A percentile compares a stretch with the other conserved stretches of the same genome.
Evolutionary conservation across 2,113 vertebrate species (phyloP).

Genomic region (Corvus moneduloides): DNA sequence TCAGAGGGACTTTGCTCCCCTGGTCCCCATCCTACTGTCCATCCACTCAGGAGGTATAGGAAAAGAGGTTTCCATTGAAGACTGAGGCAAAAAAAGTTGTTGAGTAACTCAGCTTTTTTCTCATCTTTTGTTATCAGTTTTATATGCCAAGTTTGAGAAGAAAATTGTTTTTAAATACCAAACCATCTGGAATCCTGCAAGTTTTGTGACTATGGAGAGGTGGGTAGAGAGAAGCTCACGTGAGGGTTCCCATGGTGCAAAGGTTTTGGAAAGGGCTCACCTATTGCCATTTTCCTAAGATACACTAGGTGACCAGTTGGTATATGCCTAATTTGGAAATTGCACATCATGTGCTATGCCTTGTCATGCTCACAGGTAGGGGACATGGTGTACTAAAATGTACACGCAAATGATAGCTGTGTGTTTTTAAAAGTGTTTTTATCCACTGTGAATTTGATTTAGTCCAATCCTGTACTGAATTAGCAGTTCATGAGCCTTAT

Average conservation of each 20-base stretch:
- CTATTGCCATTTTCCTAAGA: neutral
- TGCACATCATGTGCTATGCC: neutral
- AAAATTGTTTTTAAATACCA: neutral
- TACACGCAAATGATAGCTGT: neutral
- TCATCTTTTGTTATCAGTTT: neutral
- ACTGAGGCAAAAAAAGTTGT: neutral
- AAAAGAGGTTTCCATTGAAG: neutral
- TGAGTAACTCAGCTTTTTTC: neutral
- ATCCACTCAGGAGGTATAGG: neutral
- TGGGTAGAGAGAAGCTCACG: neutral
- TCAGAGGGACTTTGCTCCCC: neutral
- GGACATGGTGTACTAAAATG: neutral
- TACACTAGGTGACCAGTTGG: neutral
- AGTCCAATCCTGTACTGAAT: neutral
- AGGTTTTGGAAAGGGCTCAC: neutral
- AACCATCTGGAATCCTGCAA: neutral
- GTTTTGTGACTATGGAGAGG: neutral
- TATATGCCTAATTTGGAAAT: neutral
- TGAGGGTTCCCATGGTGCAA: neutral
- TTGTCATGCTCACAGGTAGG: neutral
- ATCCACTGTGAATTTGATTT: neutral
- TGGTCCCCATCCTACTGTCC: neutral
- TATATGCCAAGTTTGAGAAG: neutral
- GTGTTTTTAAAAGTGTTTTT: neutral
- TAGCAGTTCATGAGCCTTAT: neutral